These are phyloP conservation scores for Polypedilum vanderplanki DNA, from an alignment of 1,140 invertebrate genomes.

Conservation along the genomic window DNA sequence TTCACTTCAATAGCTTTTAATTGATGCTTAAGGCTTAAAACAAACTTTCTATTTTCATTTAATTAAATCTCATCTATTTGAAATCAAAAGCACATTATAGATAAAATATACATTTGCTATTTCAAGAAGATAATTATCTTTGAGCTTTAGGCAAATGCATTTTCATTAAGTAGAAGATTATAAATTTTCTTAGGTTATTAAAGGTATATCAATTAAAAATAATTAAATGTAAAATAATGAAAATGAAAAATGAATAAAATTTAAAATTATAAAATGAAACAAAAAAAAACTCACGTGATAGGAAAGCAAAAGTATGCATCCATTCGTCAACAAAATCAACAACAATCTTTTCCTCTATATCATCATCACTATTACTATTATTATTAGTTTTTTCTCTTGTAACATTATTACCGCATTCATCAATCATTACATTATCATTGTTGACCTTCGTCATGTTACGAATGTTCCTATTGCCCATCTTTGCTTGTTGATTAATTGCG, in stretches of 20 bases:
- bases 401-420: slow-evolving; percentile 15
- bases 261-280: too few species aligned
- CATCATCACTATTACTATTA: neutral
- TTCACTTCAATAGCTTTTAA: too few species aligned
- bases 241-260: neutral
- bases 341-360: neutral
- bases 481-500: slow-evolving; percentile 15
- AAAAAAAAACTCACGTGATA: slow-evolving; percentile 26
- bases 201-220: neutral
- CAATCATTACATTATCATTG: slow-evolving; percentile 23
- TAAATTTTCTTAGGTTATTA: neutral
- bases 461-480: neutral
- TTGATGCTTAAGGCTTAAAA: too few species aligned
- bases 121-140: too few species aligned
- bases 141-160: too few species aligned
- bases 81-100: too few species aligned
- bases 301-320: slow-evolving; percentile 3
- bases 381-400: neutral
- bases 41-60: too few species aligned
- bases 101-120: too few species aligned
- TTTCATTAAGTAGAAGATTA: neutral
- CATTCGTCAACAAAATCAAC: neutral
- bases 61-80: too few species aligned
- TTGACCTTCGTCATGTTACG: slow-evolving; percentile 15
- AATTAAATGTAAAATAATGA: neutral